Conservation (phyloP, 2,888 invertebrate species). For the Enchytraeus crypticus region DNA sequence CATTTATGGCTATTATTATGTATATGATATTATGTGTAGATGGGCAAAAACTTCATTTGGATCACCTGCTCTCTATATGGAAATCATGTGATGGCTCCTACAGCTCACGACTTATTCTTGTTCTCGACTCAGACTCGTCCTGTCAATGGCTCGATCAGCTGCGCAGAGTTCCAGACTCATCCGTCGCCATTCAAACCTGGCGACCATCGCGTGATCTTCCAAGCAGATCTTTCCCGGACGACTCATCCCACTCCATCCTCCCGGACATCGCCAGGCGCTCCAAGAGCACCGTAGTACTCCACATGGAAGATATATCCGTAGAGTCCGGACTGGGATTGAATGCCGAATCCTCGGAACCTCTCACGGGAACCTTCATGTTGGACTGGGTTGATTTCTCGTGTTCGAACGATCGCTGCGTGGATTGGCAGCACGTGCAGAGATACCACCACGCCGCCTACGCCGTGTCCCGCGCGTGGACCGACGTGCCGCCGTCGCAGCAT, state of each 20-base stretch:
- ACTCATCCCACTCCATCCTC: no score
- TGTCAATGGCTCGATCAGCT: conserved; percentile 39
- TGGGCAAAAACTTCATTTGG: no score
- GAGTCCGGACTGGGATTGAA: background rate
- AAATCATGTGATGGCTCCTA: conserved; percentile 32
- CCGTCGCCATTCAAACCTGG: conserved; percentile 43
- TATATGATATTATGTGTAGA: no score
- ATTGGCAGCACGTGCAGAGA: conserved; percentile 32
- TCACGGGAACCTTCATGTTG: conserved; percentile 42
- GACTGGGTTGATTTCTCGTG: conserved; percentile 42
- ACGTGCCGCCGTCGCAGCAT: no score
- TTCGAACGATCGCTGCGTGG: conserved; percentile 26
- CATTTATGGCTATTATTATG: no score
- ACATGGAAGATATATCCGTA: background rate
- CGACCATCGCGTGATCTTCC: no score
- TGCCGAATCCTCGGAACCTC: no score
- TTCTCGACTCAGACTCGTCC: conserved; percentile 41
- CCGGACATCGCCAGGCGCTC: background rate
- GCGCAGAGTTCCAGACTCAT: conserved; percentile 26
- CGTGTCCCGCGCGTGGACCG: conserved; percentile 41
- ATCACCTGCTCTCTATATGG: conserved; percentile 43
- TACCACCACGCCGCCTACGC: conserved; percentile 34
- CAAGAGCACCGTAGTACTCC: conserved; percentile 20
- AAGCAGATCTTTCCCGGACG: no score
- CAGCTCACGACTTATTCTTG: conserved; percentile 41